Evolutionary conservation across 2,797 vertebrate genomes (phyloP), one percentile per base, ranked within the genome.

Genomic region (Sebastes wilsoni): DNA sequence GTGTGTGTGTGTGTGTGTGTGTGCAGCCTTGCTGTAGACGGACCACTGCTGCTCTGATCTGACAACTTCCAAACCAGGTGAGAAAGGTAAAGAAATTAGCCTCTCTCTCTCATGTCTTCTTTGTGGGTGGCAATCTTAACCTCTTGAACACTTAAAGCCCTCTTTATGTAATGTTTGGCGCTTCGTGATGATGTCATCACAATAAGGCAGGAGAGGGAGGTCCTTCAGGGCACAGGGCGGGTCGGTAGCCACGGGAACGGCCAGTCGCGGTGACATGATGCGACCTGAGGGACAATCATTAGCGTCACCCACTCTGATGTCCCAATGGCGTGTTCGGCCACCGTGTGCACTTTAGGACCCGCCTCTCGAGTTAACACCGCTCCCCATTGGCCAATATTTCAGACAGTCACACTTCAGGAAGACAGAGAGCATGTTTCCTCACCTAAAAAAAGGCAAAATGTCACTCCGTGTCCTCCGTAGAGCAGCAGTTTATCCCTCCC

Each of bases 361-460:
- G 16, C 69, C 80, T 66, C 80, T 83, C 75, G 2, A 79, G 72
- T 84, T 86, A 79, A 93, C 86, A 82, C 89, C 72, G 72, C 87
- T 92, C 94, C 95, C 93, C 79, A 90, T 93, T 95, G 91, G 92
- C 91, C 82, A 88, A 64, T 82, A 80, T 86, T 81, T 81, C 78
- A 85, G 64, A 76, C 92, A 94, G 70, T 93, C 91, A 90, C 79
- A 85, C 88, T 16, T 88, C 86, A 93, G 89, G 83, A 91, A 82
- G 86, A 94, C 83, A 68, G 77, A 87, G 81, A 77, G 88, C 77
- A 16, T 49, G 86, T 87, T 84, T 81, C 65, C 72, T 79, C 80
- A 71, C 30, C 66, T 66, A 64, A 60, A 83, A 59, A 87, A 87
- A 84, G 81, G 84, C 77, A 80, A 89, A 89, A 92, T 85, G 87